Evolutionary conservation across 2,113 vertebrate genomes (phyloP), one percentile per base, ranked within the genome.

Genomic region (Calypte anna): DNA sequence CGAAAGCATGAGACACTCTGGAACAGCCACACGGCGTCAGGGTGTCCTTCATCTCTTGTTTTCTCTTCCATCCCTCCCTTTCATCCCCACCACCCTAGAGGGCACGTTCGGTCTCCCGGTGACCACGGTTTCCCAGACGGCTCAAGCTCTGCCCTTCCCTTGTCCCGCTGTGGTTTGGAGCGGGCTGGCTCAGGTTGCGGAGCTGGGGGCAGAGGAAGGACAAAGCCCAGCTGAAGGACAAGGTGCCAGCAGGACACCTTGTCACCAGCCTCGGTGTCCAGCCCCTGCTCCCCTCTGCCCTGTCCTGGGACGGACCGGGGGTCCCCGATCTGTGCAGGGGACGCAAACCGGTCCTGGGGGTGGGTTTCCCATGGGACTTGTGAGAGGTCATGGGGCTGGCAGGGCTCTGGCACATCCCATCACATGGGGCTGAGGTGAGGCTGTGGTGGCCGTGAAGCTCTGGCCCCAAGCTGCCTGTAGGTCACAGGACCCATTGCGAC

Each of bases 31-130:
- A 77, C 6, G 73, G 90, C 70, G 27, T 88, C 93, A 85, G 63
- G 9, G 73, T 21, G 88, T 43, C 93, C 92, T 96, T 94, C 90
- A 90, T 88, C 82, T 93, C 91, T 58, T 58, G 88, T 67, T 93
- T 90, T 88, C 81, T 10, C 94, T 70, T n/a, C 84, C 72, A 70
- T 57, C n/a, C 58, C n/a, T 70, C 10, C 79, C 76, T 93, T 90
- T 78, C 91, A 92, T 93, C 53, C 54, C 57, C 2, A 3, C 68
- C 88, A 61, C 12, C 67, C 83, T 78, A 2, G 24, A 66, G 64
- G 94, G 46, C 79, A 57, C n/a, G 13, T 27, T 81, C 59, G 11
- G 64, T 31, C 74, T 92, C 84, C 75, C 46, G 78, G 78, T 33
- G 84, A 28, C 83, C 28, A 23, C 0, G 4, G 61, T 38, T 74